These are phyloP conservation scores for Drosophila gaucha DNA, from an alignment of 2,888 invertebrate genomes.

Conservation along the genomic window DNA sequence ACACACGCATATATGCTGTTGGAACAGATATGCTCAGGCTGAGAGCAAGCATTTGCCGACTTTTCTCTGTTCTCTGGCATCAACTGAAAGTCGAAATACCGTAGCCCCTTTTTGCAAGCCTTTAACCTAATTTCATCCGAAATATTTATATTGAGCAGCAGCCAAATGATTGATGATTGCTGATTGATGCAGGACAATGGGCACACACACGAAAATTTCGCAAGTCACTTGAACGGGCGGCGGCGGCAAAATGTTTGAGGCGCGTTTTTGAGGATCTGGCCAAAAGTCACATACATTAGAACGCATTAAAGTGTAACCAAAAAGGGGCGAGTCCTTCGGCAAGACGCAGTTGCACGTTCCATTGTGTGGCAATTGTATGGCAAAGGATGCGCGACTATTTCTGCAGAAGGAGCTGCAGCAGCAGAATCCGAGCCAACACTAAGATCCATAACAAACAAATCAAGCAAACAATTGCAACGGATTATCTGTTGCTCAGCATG, in stretches of 20 bases:
- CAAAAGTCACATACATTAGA: constrained; percentile 83
- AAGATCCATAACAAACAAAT: constrained; percentile 75
- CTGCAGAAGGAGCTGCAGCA: constrained; percentile 40
- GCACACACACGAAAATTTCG: constrained; percentile 38
- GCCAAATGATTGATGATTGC: constrained; percentile 70
- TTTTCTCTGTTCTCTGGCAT: constrained; percentile 59
- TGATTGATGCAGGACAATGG: constrained; percentile 64
- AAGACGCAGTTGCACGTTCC: constrained; percentile 36
- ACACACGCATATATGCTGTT: constrained; percentile 1
- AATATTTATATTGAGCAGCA: constrained; percentile 74
- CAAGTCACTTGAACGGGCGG: constrained; percentile 70
- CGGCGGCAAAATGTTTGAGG: constrained; percentile 57
- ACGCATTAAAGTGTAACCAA: constrained; percentile 81
- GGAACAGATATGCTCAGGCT: constrained; percentile 15
- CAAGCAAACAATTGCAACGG: constrained; percentile 79
- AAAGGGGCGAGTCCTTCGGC: constrained; percentile 65
- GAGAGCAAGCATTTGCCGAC: constrained; percentile 34
- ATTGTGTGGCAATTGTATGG: constrained; percentile 47
- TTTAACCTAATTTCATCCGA: constrained; percentile 79
- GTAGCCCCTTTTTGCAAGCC: constrained; percentile 49
- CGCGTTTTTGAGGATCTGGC: constrained; percentile 54
- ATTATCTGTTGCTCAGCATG: constrained; percentile 78
- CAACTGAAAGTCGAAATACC: constrained; percentile 51
- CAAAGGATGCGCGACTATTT: constrained; percentile 28
- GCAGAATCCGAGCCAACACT: constrained; percentile 12